phyloP scores from a whole-genome alignment of 2,113 vertebrate genomes.

The Rhombomys opimus region DNA sequence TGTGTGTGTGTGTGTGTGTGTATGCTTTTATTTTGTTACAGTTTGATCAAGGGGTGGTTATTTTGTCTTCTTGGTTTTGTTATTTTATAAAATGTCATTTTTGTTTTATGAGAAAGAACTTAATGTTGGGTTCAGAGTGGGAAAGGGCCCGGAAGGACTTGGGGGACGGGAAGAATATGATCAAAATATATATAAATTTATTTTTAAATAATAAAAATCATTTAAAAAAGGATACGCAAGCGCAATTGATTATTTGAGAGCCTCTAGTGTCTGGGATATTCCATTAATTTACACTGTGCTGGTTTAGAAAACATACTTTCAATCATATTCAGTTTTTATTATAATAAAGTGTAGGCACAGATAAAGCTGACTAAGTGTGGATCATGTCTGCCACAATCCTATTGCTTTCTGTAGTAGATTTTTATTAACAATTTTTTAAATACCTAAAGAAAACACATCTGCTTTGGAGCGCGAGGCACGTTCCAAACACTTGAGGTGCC shows the following conservation, averaged over 20 bases:
- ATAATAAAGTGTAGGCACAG: slow-evolving; percentile 17
- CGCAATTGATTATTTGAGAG: neutral
- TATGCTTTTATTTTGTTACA: neutral
- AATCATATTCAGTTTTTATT: neutral
- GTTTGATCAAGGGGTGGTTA: neutral
- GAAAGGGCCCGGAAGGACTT: neutral
- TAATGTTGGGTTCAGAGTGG: neutral
- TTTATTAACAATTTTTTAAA: neutral
- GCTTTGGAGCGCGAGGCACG: neutral
- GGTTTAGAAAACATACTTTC: neutral
- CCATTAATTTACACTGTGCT: neutral
- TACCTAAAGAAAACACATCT: slow-evolving; percentile 1
- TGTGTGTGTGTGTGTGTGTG: neutral
- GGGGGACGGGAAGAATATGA: neutral
- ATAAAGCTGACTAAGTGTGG: neutral
- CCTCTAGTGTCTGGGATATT: neutral
- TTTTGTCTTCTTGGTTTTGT: neutral
- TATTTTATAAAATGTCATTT: neutral
- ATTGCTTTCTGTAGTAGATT: slow-evolving; percentile 2
- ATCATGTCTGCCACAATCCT: neutral
- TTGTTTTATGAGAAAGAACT: neutral
- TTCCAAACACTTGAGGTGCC: slow-evolving; percentile 6
- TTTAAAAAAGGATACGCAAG: neutral
- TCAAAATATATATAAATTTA: neutral
- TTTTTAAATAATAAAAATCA: neutral